phyloP scores from a whole-genome alignment of 2,113 vertebrate species.

The Cacatua alba region DNA sequence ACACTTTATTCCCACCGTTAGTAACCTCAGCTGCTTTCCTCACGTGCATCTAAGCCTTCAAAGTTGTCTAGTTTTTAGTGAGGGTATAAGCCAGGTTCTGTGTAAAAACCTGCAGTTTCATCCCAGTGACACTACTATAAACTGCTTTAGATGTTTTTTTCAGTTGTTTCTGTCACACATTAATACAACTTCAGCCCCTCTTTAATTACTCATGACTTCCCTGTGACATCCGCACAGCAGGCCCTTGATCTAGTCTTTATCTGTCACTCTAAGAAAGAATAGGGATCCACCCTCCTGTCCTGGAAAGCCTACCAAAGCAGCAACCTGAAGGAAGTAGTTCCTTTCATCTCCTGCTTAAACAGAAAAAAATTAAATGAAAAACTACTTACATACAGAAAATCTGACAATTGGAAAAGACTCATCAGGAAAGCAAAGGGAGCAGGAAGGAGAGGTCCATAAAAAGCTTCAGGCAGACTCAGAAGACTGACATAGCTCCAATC shows the following conservation, averaged over 20 bases:
- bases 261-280: background rate
- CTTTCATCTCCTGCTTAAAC: conserved; percentile 18
- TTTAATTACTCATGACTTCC: conserved; percentile 24
- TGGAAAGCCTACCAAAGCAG: background rate
- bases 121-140: background rate
- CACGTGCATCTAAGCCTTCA: background rate
- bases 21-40: background rate
- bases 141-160: background rate
- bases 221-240: background rate
- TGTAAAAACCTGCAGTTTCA: background rate
- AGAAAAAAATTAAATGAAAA: conserved; percentile 32
- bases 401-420: background rate
- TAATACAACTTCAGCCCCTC: background rate
- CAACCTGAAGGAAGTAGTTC: background rate
- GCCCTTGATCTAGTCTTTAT: background rate
- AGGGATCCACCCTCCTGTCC: background rate
- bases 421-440: background rate
- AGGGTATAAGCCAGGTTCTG: background rate
- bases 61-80: background rate
- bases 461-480: conserved; percentile 18
- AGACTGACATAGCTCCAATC: conserved; percentile 35
- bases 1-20: background rate
- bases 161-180: background rate
- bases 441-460: conserved; percentile 36
- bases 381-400: conserved; percentile 24